Conservation (phyloP, 2,888 invertebrate genomes). For the Acheta domesticus region DNA sequence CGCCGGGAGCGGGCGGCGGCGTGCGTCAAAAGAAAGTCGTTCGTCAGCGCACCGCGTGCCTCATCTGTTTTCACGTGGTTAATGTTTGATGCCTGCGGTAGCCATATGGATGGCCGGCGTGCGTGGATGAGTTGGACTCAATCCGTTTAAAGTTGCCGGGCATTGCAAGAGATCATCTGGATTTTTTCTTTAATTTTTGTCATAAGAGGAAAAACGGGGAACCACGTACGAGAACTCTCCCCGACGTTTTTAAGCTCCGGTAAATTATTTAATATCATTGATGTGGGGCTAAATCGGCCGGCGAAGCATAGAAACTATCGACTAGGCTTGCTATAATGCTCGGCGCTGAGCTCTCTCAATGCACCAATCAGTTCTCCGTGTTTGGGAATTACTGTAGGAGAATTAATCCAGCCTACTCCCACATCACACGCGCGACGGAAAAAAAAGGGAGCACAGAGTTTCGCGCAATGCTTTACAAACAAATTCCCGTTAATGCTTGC, state of each 20-base stretch:
- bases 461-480: slow-evolving; percentile 18
- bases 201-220: slow-evolving; percentile 7
- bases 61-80: slow-evolving; percentile 18
- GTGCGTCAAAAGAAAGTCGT: slow-evolving; percentile 3
- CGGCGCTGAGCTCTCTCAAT: slow-evolving; percentile 18
- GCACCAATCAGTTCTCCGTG: slow-evolving; percentile 9
- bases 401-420: slow-evolving; percentile 9
- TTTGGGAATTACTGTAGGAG: slow-evolving; percentile 18
- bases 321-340: slow-evolving; percentile 4
- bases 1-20: not conserved
- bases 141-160: slow-evolving; percentile 18
- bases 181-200: slow-evolving; percentile 18
- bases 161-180: not conserved
- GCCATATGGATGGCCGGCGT: slow-evolving; percentile 1
- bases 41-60: not conserved
- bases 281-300: not conserved
- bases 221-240: slow-evolving; percentile 18
- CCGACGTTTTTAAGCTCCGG: slow-evolving; percentile 18
- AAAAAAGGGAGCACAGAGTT: slow-evolving; percentile 18
- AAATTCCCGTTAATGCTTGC: slow-evolving; percentile 18
- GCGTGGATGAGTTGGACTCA: slow-evolving; percentile 1
- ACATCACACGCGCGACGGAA: not conserved
- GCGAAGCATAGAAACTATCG: slow-evolving; percentile 18
- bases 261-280: slow-evolving; percentile 18
- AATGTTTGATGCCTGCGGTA: slow-evolving; percentile 9